Percentiles rank a stretch among this genome's conserved stretches.
Evolutionary conservation across 2,113 vertebrate genomes (phyloP).

Genomic region (Syrrhaptes paradoxus): DNA sequence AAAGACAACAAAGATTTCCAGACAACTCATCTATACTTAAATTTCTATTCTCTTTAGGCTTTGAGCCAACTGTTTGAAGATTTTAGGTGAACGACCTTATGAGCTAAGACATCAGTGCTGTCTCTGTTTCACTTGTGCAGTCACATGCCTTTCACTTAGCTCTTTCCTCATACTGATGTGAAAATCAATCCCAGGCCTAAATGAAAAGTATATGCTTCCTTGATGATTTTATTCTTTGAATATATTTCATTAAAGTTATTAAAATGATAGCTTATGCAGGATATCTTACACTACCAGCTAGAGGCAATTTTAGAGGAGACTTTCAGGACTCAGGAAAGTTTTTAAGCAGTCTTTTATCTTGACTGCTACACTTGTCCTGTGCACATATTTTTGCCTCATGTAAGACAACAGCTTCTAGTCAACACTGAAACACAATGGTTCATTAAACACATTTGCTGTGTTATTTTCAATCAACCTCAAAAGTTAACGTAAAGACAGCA

Average conservation of each 20-base stretch:
- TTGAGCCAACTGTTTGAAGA: conserved; percentile 48
- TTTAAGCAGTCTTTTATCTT: not conserved
- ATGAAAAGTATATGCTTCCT: conserved; percentile 5
- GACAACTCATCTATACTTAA: not conserved
- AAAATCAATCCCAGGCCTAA: conserved; percentile 25
- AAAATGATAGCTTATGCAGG: not conserved
- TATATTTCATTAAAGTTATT: not conserved
- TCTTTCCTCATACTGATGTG: not conserved
- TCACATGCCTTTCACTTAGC: conserved; percentile 1
- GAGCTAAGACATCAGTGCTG: not conserved
- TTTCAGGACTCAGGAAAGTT: not conserved
- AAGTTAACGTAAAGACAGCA: not conserved
- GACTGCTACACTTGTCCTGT: not conserved
- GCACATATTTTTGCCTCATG: not conserved
- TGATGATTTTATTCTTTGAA: not conserved
- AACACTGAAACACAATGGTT: not conserved
- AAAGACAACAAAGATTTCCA: not conserved
- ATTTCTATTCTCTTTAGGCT: not conserved
- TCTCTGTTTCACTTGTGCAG: not conserved
- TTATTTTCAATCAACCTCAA: not conserved
- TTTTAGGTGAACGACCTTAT: not conserved
- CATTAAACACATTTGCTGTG: not conserved
- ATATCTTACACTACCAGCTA: not conserved
- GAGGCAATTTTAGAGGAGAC: not conserved
- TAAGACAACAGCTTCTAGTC: not conserved